phyloP scores from a whole-genome alignment of 2,888 invertebrate genomes.

The Abscondita cerata region DNA sequence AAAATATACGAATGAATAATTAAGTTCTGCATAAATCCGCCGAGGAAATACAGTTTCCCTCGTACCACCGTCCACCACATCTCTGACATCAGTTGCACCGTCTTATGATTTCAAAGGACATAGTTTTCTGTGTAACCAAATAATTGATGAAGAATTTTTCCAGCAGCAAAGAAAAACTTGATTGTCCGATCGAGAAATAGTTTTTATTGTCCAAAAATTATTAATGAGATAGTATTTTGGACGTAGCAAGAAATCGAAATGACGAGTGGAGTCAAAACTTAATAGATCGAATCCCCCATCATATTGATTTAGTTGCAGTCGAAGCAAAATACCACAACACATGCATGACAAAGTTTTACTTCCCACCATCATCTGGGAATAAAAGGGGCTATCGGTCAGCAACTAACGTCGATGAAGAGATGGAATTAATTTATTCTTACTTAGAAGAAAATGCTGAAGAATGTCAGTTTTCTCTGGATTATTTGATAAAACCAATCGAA shows the following conservation, averaged over 20 bases:
- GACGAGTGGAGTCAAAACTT: constrained; percentile 28
- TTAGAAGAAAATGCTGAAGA: background rate
- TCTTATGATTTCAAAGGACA: no score
- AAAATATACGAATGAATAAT: no score
- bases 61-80: no score
- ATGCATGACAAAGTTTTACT: constrained; percentile 14
- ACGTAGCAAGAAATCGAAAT: constrained; percentile 17
- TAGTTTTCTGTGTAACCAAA: no score
- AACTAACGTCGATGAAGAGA: background rate
- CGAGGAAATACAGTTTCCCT: no score
- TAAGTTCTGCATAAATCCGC: no score
- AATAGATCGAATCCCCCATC: constrained; percentile 28
- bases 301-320: constrained; percentile 23
- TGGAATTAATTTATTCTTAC: background rate
- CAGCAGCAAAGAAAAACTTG: no score
- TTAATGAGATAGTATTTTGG: constrained; percentile 19
- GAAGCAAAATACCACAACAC: constrained; percentile 17
- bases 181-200: no score
- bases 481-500: background rate
- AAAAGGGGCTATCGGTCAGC: no score
- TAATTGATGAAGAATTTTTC: no score
- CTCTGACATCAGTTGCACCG: no score
- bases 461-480: background rate
- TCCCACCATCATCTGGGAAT: background rate
- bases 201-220: constrained; percentile 28